A percentile compares a stretch with the other conserved stretches of the same genome.
phyloP scores from a whole-genome alignment of 1,140 invertebrate species.

The Ephestia elutella region DNA sequence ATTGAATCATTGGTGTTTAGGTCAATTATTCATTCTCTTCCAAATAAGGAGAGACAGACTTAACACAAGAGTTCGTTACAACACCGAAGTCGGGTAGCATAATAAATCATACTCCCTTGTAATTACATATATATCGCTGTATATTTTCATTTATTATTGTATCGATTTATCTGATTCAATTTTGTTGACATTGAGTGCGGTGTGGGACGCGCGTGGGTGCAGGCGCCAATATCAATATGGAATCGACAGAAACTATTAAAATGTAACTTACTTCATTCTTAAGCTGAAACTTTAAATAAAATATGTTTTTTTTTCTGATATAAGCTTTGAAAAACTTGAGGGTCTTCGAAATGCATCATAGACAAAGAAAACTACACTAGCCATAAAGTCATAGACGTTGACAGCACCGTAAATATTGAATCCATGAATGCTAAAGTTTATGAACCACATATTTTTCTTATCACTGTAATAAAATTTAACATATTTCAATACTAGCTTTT shows the following conservation, averaged over 20 bases:
- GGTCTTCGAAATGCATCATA: too few species aligned
- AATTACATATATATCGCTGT: constrained; percentile 20
- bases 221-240: neutral
- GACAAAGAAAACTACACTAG: too few species aligned
- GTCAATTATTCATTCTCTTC: neutral
- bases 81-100: constrained; percentile 11
- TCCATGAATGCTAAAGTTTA: too few species aligned
- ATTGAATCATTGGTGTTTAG: neutral
- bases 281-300: too few species aligned
- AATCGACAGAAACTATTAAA: neutral
- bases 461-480: too few species aligned
- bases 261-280: too few species aligned
- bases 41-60: neutral
- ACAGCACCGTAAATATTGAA: too few species aligned
- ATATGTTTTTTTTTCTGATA: too few species aligned
- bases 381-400: too few species aligned
- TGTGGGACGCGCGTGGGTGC: constrained; percentile 7
- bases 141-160: constrained; percentile 42
- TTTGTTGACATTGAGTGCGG: constrained; percentile 7
- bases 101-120: constrained; percentile 51
- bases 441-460: too few species aligned
- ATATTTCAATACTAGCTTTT: too few species aligned
- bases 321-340: too few species aligned
- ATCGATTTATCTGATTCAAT: constrained; percentile 33
- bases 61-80: constrained; percentile 5